Percentiles rank a stretch among this genome's conserved stretches.
phyloP scores from a whole-genome alignment of 2,888 invertebrate species.

The Apocheima hispidaria region DNA sequence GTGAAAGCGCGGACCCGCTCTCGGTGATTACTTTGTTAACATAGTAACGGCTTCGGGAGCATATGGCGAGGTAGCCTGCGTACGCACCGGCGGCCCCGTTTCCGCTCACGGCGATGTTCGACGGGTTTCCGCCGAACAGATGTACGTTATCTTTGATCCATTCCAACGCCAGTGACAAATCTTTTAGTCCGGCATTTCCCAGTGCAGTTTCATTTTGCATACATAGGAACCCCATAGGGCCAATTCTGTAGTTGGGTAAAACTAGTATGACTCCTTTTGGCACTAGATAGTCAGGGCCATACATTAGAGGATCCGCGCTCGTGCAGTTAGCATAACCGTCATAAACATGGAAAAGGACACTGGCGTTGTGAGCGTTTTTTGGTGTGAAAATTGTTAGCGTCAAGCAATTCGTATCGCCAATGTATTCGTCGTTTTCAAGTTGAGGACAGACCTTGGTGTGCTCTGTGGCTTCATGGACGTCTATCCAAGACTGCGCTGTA shows the following conservation, averaged over 20 bases:
- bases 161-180: constrained; percentile 67
- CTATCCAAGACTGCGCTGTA: constrained; percentile 48
- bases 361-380: constrained; percentile 47
- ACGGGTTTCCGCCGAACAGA: constrained; percentile 69
- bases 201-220: constrained; percentile 63
- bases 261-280: constrained; percentile 64
- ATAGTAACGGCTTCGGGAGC: constrained; percentile 57
- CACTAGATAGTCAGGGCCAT: constrained; percentile 71
- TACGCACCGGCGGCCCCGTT: constrained; percentile 68
- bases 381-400: constrained; percentile 73
- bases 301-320: constrained; percentile 65
- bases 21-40: constrained; percentile 72
- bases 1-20: constrained; percentile 70
- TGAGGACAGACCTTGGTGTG: constrained; percentile 69
- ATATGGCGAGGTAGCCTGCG: constrained; percentile 67
- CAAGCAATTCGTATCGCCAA: constrained; percentile 67
- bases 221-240: constrained; percentile 75
- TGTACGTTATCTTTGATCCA: constrained; percentile 69
- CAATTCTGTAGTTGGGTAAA: constrained; percentile 74
- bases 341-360: constrained; percentile 75
- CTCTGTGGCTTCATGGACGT: constrained; percentile 46
- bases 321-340: constrained; percentile 63
- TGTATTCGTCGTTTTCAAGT: constrained; percentile 47
- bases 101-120: constrained; percentile 71
- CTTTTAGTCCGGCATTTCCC: constrained; percentile 77